Conservation (phyloP, 2,113 vertebrate genomes). For the Amazona vittata region DNA sequence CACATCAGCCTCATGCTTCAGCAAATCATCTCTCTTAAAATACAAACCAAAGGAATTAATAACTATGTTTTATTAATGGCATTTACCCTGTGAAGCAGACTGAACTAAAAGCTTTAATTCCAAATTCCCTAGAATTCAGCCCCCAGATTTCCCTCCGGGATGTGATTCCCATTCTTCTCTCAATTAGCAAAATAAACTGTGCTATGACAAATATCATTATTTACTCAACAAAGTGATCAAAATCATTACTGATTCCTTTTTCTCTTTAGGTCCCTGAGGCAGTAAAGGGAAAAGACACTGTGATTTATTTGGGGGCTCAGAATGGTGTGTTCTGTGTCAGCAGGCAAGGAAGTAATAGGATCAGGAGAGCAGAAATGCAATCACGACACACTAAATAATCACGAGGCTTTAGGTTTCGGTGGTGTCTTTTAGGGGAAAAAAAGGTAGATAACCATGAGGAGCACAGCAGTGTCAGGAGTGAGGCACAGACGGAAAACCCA, state of each 20-base stretch:
- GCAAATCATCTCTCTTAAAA: neutral
- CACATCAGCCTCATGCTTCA: neutral
- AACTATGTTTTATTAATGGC: neutral
- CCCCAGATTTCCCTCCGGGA: neutral
- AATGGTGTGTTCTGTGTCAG: conserved; percentile 69
- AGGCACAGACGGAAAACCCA: neutral
- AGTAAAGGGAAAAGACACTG: conserved; percentile 28
- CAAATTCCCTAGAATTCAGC: neutral
- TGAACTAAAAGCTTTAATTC: neutral
- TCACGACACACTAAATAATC: conserved; percentile 14
- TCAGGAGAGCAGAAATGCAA: conserved; percentile 47
- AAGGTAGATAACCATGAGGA: neutral
- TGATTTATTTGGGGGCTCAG: conserved; percentile 77
- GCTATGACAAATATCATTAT: conserved; percentile 78
- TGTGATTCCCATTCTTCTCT: conserved; percentile 39
- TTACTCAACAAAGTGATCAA: conserved; percentile 73
- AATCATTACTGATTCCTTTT: conserved; percentile 48
- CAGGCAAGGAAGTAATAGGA: conserved; percentile 3
- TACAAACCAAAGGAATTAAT: neutral
- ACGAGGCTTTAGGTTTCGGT: neutral
- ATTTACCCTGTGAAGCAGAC: neutral
- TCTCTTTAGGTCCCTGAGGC: conserved; percentile 56
- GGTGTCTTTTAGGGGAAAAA: neutral
- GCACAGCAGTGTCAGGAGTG: neutral
- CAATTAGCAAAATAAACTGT: conserved; percentile 79